Percentiles rank a stretch among this genome's conserved stretches.
Conservation (phyloP, 2,888 invertebrate species). For the Acronicta aceris region DNA sequence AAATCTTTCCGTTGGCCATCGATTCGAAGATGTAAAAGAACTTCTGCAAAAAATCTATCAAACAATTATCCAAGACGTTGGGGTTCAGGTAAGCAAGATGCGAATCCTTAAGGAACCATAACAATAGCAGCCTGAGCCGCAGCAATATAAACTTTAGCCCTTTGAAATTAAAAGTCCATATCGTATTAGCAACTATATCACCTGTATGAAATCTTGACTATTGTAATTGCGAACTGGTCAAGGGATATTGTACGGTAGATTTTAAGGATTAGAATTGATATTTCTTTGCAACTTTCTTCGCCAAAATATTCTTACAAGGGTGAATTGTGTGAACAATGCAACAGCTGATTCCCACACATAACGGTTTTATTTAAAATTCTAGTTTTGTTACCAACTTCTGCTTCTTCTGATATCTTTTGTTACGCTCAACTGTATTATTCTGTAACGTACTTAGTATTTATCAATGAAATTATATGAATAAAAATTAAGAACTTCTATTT, state of each 20-base stretch:
- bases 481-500: too few relatives aligned
- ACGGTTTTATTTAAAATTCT: constrained; percentile 74
- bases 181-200: constrained; percentile 15
- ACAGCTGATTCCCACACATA: constrained; percentile 84
- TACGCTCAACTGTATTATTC: background rate
- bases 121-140: constrained; percentile 37
- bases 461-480: background rate
- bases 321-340: constrained; percentile 69
- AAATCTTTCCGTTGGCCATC: constrained; percentile 25
- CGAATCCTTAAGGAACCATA: constrained; percentile 80
- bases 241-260: constrained; percentile 34
- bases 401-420: constrained; percentile 14
- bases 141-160: constrained; percentile 42
- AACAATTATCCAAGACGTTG: constrained; percentile 75
- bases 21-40: constrained; percentile 45
- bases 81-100: constrained; percentile 85
- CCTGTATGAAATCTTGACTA: constrained; percentile 17
- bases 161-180: constrained; percentile 27
- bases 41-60: constrained; percentile 64
- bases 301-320: constrained; percentile 67
- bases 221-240: constrained; percentile 24
- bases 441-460: background rate
- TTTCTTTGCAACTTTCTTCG: constrained; percentile 49
- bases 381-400: constrained; percentile 34
- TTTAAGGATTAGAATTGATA: constrained; percentile 51